phyloP scores from a whole-genome alignment of 2,888 invertebrate genomes.

The Ichneumoninae sp. region DNA sequence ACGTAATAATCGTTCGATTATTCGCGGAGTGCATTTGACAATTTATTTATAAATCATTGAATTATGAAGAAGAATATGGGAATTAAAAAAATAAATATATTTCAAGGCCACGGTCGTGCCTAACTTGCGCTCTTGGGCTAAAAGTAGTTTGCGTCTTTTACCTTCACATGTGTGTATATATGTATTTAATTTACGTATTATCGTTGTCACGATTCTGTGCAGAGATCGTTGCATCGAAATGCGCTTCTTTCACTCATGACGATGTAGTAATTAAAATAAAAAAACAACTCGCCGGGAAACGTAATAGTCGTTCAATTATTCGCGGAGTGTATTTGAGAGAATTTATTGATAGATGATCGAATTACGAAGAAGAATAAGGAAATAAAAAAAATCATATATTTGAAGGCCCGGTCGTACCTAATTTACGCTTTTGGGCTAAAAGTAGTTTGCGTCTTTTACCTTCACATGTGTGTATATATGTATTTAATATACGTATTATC shows the following conservation, averaged over 20 bases:
- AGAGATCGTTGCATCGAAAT: slow-evolving; percentile 20
- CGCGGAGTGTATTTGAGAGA: not conserved
- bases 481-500: slow-evolving; percentile 53
- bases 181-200: slow-evolving; percentile 47
- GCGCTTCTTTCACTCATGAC: slow-evolving; percentile 3
- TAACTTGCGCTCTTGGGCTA: not conserved
- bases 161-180: not conserved
- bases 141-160: not conserved
- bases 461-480: not conserved
- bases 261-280: slow-evolving; percentile 30
- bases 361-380: not conserved
- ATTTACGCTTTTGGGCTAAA: not conserved
- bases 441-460: not conserved
- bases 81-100: not conserved
- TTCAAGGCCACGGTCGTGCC: slow-evolving; percentile 16
- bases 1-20: not conserved
- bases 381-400: not conserved
- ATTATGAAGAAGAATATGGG: not conserved
- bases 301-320: not conserved
- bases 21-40: not conserved
- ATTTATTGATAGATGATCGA: slow-evolving; percentile 22
- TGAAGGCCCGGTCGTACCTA: slow-evolving; percentile 10
- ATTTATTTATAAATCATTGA: slow-evolving; percentile 23
- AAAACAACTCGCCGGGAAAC: too few species aligned
- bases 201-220: slow-evolving; percentile 53